Evolutionary conservation across 2,888 invertebrate genomes (phyloP).

Genomic region (Salpingus planirostris): DNA sequence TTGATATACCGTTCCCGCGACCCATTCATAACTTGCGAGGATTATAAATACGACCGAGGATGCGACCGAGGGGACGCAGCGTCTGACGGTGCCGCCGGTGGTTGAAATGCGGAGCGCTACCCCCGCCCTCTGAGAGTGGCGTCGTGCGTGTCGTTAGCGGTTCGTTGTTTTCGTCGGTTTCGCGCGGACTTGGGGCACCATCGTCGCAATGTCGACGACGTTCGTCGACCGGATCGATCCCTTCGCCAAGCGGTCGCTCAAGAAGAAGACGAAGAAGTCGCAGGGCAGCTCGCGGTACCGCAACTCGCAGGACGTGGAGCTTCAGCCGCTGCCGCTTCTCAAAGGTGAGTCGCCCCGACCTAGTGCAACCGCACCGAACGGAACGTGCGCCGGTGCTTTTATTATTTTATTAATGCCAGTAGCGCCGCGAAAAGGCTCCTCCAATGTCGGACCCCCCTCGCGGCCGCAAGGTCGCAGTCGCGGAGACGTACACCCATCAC

Average conservation of each 20-base stretch:
- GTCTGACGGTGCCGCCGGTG: slow-evolving; percentile 33
- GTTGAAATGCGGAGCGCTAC: slow-evolving; percentile 36
- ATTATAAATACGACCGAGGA: too few relatives aligned
- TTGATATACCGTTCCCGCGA: slow-evolving; percentile 32
- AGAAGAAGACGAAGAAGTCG: slow-evolving; percentile 97
- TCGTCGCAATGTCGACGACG: slow-evolving; percentile 67
- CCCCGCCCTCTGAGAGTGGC: slow-evolving; percentile 24
- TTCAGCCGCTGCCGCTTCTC: slow-evolving; percentile 89
- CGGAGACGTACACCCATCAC: too few relatives aligned
- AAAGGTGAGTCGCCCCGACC: slow-evolving; percentile 67
- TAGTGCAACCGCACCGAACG: background rate
- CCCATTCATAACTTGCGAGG: too few relatives aligned
- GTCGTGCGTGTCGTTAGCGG: too few relatives aligned
- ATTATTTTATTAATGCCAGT: too few relatives aligned
- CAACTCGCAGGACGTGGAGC: slow-evolving; percentile 95
- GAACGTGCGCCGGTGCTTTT: too few relatives aligned
- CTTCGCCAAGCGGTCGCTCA: slow-evolving; percentile 94
- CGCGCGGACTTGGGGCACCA: too few relatives aligned
- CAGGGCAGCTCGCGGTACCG: slow-evolving; percentile 98
- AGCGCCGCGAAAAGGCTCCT: too few relatives aligned
- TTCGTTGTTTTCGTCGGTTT: slow-evolving; percentile 10
- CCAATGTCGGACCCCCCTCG: too few relatives aligned
- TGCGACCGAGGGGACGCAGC: too few relatives aligned
- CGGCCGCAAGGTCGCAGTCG: too few relatives aligned
- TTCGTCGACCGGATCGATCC: slow-evolving; percentile 99